Conservation (phyloP, 2,113 vertebrate species). For the Egretta garzetta region DNA sequence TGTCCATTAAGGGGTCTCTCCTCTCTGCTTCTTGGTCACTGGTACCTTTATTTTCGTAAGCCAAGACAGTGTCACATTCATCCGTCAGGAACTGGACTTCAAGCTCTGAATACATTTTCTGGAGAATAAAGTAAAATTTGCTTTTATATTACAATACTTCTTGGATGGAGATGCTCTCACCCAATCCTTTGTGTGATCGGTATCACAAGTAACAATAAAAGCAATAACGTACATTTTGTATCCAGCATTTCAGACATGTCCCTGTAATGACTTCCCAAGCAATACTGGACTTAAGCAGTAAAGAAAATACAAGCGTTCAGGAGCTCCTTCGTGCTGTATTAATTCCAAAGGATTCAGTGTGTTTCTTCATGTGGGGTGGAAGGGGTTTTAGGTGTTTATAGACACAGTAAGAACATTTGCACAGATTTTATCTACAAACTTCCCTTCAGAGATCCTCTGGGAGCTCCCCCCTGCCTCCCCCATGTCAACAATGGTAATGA, state of each 20-base stretch:
- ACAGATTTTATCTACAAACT: neutral
- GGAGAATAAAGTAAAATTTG: slow-evolving; percentile 12
- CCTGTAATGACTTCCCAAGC: neutral
- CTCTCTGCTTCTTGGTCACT: slow-evolving; percentile 79
- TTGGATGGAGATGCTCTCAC: neutral
- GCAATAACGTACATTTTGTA: neutral
- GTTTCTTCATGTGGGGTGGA: neutral
- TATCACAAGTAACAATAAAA: neutral
- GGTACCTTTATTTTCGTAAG: slow-evolving; percentile 91
- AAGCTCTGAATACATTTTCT: slow-evolving; percentile 88
- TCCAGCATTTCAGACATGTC: neutral
- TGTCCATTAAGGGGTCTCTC: slow-evolving; percentile 88
- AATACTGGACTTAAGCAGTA: neutral
- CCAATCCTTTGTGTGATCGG: neutral
- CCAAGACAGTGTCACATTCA: slow-evolving; percentile 89
- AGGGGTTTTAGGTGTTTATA: neutral
- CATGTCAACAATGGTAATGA: rapidly evolving
- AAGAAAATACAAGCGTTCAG: neutral
- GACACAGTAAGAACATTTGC: neutral
- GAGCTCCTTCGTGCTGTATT: neutral
- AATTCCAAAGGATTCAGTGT: neutral
- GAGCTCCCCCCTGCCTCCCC: neutral
- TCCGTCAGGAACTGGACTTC: slow-evolving; percentile 91
- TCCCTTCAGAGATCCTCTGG: neutral
- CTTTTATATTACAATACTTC: neutral